Conservation (phyloP, 2,888 invertebrate genomes). For the Teleiodes luculella region DNA sequence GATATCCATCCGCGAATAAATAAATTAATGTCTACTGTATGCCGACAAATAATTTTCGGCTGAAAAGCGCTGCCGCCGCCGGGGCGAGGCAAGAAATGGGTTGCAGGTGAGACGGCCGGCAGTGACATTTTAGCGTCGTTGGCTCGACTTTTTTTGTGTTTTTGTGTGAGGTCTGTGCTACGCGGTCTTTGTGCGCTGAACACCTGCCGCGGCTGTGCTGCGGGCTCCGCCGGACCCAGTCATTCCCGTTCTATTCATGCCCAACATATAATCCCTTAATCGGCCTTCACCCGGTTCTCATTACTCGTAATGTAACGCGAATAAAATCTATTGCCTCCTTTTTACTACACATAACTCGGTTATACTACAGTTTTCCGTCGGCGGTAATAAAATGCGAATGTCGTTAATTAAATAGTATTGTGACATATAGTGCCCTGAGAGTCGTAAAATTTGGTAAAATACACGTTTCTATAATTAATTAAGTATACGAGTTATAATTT, state of each 20-base stretch:
- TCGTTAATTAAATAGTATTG: constrained; percentile 14
- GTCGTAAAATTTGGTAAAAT: constrained; percentile 6
- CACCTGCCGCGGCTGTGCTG: constrained; percentile 53
- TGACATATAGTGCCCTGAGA: constrained; percentile 6
- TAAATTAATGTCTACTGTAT: no score
- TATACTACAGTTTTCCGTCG: constrained; percentile 8
- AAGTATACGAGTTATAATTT: background rate
- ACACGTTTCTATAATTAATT: constrained; percentile 9
- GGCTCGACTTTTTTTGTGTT: constrained; percentile 45
- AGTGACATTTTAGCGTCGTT: constrained; percentile 57
- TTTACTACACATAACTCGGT: constrained; percentile 17
- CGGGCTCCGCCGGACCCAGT: constrained; percentile 37
- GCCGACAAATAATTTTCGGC: constrained; percentile 22
- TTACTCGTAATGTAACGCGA: constrained; percentile 22
- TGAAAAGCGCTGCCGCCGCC: no score
- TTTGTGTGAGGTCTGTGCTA: constrained; percentile 34
- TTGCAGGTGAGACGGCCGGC: constrained; percentile 65
- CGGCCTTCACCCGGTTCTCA: constrained; percentile 39
- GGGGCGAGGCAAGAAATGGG: constrained; percentile 32
- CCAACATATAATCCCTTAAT: constrained; percentile 23
- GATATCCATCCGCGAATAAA: no score
- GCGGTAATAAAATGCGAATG: constrained; percentile 13
- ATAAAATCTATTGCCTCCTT: constrained; percentile 18
- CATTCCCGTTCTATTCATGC: constrained; percentile 42
- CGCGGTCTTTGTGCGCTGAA: constrained; percentile 52